Base-by-base conservation (phyloP, 2,113 vertebrate genomes). In the Merops nubicus region DNA sequence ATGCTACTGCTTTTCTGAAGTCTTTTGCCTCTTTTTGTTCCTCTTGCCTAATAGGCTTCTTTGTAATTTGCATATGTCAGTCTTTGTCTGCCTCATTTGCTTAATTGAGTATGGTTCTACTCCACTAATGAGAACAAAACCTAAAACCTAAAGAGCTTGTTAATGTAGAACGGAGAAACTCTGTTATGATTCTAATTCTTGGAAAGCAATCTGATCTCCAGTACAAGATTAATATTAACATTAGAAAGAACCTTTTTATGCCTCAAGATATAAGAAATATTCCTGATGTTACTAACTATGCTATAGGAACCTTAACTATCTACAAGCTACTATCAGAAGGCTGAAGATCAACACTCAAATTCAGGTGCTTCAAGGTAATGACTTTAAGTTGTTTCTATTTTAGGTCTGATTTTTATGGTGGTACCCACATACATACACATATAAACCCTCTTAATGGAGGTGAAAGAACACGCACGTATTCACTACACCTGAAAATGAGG, bases 61-160 rank as follows among this genome's bases (percentile, higher is more conserved):
- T 94, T 87, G 68, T 78, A 64, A 87, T 96, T 92, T 96, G 84
- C 87, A 85, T 94, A 86, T 77, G 79, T 91, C 92, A 92, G 54
- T 74, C 85, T 90, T 95, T 88, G 85, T 87, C 84, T 75, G 59
- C 68, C 53, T 96, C 79, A 84, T 94, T 95, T 88, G 75, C 86
- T 73, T 97, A 92, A 95, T 95, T 95, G 81, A 78, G 48, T 76
- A 83, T 3, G 2, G 69, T 79, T 95, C 62, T 94, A 70, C 85
- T 90, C 78, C 43, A 51, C 78, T 88, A 83, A 94, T 93, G 90
- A 93, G 75, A 94, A 91, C 63, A 92, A 90, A 94, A 45, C 17
- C 40, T n/a, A 92, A 2, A 40, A 90, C 67, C 59, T 93, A 53
- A 88, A 73, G 21, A 85, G 67, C 40, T 87, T 88, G 79, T 85